These are phyloP conservation scores for Oxytorus armatus DNA, from an alignment of 2,888 invertebrate species.

Conservation along the genomic window DNA sequence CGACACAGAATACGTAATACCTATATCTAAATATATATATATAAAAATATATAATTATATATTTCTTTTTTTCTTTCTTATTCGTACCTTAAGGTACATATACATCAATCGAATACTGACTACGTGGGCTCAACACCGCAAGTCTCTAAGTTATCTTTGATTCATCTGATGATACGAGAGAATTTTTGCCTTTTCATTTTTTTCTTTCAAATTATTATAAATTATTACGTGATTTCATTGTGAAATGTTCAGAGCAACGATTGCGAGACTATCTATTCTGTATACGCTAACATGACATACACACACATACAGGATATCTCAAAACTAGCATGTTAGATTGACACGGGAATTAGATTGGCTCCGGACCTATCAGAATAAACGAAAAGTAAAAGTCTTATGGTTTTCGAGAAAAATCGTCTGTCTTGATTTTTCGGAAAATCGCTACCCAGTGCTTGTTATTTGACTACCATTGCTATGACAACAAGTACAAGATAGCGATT, in stretches of 20 bases:
- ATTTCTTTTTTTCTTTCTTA: constrained; percentile 34
- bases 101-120: constrained; percentile 68
- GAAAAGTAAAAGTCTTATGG: too few relatives aligned
- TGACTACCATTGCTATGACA: too few relatives aligned
- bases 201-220: not conserved
- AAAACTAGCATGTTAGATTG: too few relatives aligned
- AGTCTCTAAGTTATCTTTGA: constrained; percentile 66
- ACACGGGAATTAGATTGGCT: too few relatives aligned
- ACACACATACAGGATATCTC: too few relatives aligned
- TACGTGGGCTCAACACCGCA: constrained; percentile 67
- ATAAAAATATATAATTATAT: constrained; percentile 15
- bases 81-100: constrained; percentile 62
- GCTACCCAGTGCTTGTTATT: too few relatives aligned
- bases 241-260: constrained; percentile 58
- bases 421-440: too few relatives aligned
- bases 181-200: not conserved
- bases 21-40: not conserved
- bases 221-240: constrained; percentile 37
- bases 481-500: too few relatives aligned
- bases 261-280: constrained; percentile 56
- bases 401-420: too few relatives aligned
- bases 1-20: not conserved
- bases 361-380: too few relatives aligned
- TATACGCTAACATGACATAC: constrained; percentile 21
- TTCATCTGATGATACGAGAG: constrained; percentile 49